Conservation (phyloP, 2,888 invertebrate species). For the Sminthurinus aureus region DNA sequence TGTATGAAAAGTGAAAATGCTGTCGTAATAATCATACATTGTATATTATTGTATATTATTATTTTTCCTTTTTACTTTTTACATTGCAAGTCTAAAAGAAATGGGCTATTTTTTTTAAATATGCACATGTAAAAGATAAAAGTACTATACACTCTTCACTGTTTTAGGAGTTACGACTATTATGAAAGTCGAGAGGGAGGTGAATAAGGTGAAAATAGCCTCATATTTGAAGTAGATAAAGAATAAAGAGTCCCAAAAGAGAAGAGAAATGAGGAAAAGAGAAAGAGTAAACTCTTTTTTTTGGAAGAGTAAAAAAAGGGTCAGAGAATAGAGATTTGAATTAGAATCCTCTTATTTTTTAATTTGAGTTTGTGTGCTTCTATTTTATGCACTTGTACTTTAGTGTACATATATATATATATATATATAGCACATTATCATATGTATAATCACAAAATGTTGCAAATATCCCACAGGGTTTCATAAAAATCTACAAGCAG, state of each 20-base stretch:
- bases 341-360: conserved; percentile 33
- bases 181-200: neutral
- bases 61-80: no score
- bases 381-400: neutral
- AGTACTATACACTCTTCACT: no score
- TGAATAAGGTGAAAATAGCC: neutral
- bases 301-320: neutral
- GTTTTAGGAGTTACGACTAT: no score
- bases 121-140: no score
- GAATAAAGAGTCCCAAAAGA: neutral
- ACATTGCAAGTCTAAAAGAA: no score
- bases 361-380: neutral
- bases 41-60: no score
- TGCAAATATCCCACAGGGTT: conserved; percentile 75
- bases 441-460: conserved; percentile 16
- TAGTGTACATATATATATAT: neutral
- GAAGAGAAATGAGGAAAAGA: neutral
- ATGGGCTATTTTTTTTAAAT: no score
- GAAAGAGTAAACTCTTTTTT: neutral
- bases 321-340: neutral
- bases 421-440: neutral
- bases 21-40: no score
- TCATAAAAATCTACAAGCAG: conserved; percentile 99
- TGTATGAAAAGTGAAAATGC: no score
- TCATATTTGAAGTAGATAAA: neutral